A percentile compares a stretch with the other conserved stretches of the same genome.
Conservation (phyloP, 2,888 invertebrate species). For the Phragmatobia fuliginosa region DNA sequence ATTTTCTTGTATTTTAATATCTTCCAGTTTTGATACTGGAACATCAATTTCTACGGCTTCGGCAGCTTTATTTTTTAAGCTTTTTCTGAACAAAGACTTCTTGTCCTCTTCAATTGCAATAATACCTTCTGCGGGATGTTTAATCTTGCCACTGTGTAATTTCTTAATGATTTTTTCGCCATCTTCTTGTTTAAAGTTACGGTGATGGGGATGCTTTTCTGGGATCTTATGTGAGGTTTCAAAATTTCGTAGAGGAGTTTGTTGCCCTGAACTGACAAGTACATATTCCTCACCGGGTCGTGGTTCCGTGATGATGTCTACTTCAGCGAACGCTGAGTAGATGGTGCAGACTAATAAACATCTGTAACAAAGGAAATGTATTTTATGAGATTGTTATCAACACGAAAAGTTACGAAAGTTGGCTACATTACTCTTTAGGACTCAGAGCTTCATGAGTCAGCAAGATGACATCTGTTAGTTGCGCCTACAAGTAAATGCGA, state of each 20-base stretch:
- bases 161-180: conserved; percentile 81
- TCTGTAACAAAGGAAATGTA: conserved; percentile 78
- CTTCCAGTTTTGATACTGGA: conserved; percentile 81
- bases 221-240: conserved; percentile 92
- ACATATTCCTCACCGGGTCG: conserved; percentile 90
- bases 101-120: conserved; percentile 83
- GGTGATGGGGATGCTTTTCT: conserved; percentile 77
- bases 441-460: conserved; percentile 76
- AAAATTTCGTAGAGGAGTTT: conserved; percentile 84
- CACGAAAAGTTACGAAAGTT: conserved; percentile 64
- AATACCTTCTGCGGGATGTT: conserved; percentile 78
- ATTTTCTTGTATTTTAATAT: conserved; percentile 82
- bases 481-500: conserved; percentile 66
- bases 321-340: conserved; percentile 80
- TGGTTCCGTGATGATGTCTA: conserved; percentile 88
- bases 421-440: conserved; percentile 57
- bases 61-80: conserved; percentile 72
- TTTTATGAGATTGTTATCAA: conserved; percentile 45
- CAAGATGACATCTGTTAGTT: conserved; percentile 71
- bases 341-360: conserved; percentile 81
- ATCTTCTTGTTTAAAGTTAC: conserved; percentile 68
- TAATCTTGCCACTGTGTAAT: conserved; percentile 70
- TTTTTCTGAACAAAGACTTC: conserved; percentile 70
- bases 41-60: conserved; percentile 82
- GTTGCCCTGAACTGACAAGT: conserved; percentile 86